These are phyloP conservation scores for Caenorhabditis sp. DNA, from an alignment of 2,888 invertebrate genomes.

Conservation along the genomic window DNA sequence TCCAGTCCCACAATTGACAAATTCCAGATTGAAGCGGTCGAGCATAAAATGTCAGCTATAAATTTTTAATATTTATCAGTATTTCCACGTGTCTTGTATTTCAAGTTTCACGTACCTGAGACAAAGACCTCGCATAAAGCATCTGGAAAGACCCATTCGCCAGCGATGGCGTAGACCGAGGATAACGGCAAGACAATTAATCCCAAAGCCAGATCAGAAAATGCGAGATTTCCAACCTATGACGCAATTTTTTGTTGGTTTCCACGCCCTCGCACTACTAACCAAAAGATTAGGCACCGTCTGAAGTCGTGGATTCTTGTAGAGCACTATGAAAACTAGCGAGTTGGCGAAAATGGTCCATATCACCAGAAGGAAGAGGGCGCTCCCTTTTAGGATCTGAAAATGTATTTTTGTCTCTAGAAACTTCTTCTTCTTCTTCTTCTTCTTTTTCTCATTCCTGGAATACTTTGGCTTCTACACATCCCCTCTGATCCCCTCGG, in stretches of 20 bases:
- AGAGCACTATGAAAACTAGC: constrained; percentile 78
- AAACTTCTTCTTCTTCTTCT: neutral
- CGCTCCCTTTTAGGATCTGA: constrained; percentile 74
- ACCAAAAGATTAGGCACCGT: constrained; percentile 81
- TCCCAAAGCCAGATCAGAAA: constrained; percentile 81
- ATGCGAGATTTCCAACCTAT: constrained; percentile 80
- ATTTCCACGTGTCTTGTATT: neutral
- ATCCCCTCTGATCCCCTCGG: constrained; percentile 5
- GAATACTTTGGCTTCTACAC: too few relatives aligned
- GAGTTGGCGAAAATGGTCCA: constrained; percentile 79
- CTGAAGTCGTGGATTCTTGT: constrained; percentile 79
- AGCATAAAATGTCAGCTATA: constrained; percentile 80
- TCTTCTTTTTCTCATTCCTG: too few relatives aligned
- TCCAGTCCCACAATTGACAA: constrained; percentile 81
- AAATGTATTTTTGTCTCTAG: too few relatives aligned
- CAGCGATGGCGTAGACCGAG: constrained; percentile 80
- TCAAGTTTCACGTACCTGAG: constrained; percentile 72
- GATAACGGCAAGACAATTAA: constrained; percentile 81
- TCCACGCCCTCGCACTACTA: neutral
- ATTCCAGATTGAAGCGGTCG: constrained; percentile 81
- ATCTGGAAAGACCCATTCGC: constrained; percentile 81
- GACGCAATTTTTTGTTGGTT: neutral
- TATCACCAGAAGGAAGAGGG: constrained; percentile 75
- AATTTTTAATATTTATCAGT: too few relatives aligned
- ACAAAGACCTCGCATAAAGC: constrained; percentile 81